These are phyloP conservation scores for Cataglyphis rosenhaueri DNA, from an alignment of 2,888 invertebrate genomes.

Conservation along the genomic window DNA sequence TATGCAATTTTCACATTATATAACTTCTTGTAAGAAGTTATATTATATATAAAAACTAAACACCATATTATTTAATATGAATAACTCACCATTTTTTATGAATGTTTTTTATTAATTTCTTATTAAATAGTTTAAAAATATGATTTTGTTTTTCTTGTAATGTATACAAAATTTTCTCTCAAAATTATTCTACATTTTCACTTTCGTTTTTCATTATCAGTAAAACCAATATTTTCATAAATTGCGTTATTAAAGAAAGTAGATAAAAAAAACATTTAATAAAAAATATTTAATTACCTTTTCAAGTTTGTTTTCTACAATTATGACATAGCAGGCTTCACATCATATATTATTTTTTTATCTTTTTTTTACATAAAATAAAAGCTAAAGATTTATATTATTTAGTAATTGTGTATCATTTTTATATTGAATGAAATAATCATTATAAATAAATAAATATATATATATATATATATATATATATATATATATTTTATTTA, in stretches of 20 bases:
- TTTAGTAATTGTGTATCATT: not conserved
- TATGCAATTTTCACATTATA: constrained; percentile 13
- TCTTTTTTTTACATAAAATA: not conserved
- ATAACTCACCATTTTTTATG: not conserved
- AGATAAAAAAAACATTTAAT: not conserved
- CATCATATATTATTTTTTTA: not conserved
- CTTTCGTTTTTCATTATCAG: not conserved
- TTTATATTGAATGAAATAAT: constrained; percentile 6
- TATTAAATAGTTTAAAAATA: constrained; percentile 10
- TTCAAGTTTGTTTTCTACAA: constrained; percentile 55
- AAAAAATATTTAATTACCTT: constrained; percentile 31
- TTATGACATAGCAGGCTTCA: not conserved
- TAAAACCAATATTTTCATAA: not conserved
- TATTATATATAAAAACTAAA: not conserved
- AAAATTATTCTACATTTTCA: not conserved
- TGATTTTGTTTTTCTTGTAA: not conserved
- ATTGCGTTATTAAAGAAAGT: not conserved
- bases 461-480: not conserved
- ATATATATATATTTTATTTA: no score
- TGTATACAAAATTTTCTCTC: not conserved
- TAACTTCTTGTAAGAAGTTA: not conserved
- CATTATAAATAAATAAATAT: not conserved
- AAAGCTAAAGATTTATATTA: not conserved
- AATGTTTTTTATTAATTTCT: not conserved
- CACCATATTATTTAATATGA: not conserved